Conservation (phyloP, 2,888 invertebrate genomes). For the Latheticus oryzae region DNA sequence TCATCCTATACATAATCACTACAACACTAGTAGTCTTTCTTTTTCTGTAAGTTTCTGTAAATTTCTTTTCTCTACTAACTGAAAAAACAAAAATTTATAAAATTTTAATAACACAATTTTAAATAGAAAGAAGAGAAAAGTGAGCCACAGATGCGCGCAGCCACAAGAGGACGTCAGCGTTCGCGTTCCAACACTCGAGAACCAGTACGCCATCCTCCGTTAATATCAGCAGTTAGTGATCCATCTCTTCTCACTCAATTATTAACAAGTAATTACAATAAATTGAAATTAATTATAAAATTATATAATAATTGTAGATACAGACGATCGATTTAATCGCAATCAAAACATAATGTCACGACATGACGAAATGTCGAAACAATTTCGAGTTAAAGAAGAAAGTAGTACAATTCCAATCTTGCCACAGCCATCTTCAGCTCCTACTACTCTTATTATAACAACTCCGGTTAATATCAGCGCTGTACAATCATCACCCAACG, state of each 20-base stretch:
- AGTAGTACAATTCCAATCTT: constrained; percentile 64
- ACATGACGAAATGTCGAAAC: constrained; percentile 45
- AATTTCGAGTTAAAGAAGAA: constrained; percentile 56
- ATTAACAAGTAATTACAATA: constrained; percentile 72
- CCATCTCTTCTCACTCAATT: constrained; percentile 77
- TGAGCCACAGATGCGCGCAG: constrained; percentile 48
- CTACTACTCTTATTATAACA: constrained; percentile 64
- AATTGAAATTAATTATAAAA: neutral
- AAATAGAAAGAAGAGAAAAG: constrained; percentile 50
- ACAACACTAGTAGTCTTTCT: constrained; percentile 46
- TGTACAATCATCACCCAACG: constrained; percentile 57
- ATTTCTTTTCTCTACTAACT: constrained; percentile 9
- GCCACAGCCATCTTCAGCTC: constrained; percentile 65
- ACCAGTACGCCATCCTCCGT: constrained; percentile 69
- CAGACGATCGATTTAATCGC: constrained; percentile 48
- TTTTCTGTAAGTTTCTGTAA: constrained; percentile 51
- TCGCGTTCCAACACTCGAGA: constrained; percentile 70
- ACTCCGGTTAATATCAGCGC: constrained; percentile 65
- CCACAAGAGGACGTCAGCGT: constrained; percentile 62
- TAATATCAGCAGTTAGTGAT: constrained; percentile 81
- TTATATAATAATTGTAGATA: too few relatives aligned
- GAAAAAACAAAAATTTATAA: constrained; percentile 2
- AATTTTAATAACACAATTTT: constrained; percentile 14
- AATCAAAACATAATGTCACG: constrained; percentile 45
- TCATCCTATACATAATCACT: constrained; percentile 51